Evolutionary conservation across 2,113 vertebrate genomes (phyloP).

Genomic region (Notechis scutatus): DNA sequence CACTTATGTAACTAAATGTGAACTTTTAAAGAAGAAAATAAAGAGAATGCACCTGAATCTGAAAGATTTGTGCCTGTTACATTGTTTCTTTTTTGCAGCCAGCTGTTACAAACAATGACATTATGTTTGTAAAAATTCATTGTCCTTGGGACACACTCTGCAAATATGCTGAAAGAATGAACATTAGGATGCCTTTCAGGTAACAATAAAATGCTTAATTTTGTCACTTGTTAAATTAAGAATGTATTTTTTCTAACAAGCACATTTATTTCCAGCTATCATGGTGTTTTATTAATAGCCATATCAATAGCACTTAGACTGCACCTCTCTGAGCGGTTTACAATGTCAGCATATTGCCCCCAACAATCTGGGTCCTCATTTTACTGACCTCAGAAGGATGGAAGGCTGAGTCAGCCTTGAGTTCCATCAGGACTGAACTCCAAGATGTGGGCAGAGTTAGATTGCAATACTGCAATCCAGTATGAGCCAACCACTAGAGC

Average conservation of each 20-base stretch:
- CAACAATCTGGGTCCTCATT: not conserved
- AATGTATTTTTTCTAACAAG: not conserved
- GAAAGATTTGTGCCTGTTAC: constrained; percentile 18
- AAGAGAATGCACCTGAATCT: not conserved
- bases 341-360: not conserved
- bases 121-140: constrained; percentile 97
- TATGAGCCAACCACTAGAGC: not conserved
- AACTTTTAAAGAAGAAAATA: not conserved
- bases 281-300: not conserved
- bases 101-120: constrained; percentile 91
- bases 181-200: constrained; percentile 99
- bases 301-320: not conserved
- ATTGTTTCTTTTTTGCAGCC: constrained; percentile 71
- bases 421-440: not conserved
- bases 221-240: constrained; percentile 3
- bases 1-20: not conserved
- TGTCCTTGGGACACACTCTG: constrained; percentile 94
- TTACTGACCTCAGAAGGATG: not conserved
- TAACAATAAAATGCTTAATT: constrained; percentile 62
- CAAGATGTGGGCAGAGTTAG: not conserved
- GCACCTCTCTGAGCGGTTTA: not conserved
- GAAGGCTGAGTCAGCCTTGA: not conserved
- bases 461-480: not conserved
- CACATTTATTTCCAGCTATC: not conserved
- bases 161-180: constrained; percentile 98